Conservation (phyloP, 2,113 vertebrate species). For the Bagarius yarrelli region DNA sequence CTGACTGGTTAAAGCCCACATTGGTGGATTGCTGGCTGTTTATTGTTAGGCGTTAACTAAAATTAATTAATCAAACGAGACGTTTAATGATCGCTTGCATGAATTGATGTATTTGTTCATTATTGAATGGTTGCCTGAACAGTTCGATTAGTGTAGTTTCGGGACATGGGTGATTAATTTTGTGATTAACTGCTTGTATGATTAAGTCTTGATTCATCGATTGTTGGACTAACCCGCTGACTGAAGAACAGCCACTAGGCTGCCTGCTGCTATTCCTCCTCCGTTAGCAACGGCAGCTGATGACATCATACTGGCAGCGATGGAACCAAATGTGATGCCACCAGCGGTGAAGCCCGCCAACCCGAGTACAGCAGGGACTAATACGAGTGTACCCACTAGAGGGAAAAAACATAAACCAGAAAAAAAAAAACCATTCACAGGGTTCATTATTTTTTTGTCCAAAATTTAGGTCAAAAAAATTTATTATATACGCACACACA, state of each 20-base stretch:
- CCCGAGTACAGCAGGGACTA: background rate
- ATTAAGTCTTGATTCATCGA: background rate
- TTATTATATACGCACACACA: too few relatives aligned
- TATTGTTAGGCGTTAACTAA: background rate
- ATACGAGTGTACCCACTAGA: conserved; percentile 11
- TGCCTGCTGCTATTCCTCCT: conserved; percentile 38
- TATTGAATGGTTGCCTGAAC: background rate
- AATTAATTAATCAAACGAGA: too few relatives aligned
- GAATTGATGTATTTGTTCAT: background rate
- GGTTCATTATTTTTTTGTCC: background rate
- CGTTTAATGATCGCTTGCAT: background rate
- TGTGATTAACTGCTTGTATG: background rate
- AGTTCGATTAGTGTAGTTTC: background rate
- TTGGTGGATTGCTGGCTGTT: background rate
- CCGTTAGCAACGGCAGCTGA: conserved; percentile 38
- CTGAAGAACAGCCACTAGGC: conserved; percentile 45
- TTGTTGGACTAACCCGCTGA: conserved; percentile 34
- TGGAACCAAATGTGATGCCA: conserved; percentile 41
- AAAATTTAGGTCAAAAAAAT: too few relatives aligned
- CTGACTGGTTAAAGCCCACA: background rate
- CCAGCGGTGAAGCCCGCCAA: conserved; percentile 36
- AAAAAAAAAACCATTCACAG: background rate
- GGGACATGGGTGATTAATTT: background rate
- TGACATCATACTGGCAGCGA: conserved; percentile 44
- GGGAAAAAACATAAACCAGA: background rate